Conservation (phyloP, 2,888 invertebrate genomes). For the Crocallis elinguaria region DNA sequence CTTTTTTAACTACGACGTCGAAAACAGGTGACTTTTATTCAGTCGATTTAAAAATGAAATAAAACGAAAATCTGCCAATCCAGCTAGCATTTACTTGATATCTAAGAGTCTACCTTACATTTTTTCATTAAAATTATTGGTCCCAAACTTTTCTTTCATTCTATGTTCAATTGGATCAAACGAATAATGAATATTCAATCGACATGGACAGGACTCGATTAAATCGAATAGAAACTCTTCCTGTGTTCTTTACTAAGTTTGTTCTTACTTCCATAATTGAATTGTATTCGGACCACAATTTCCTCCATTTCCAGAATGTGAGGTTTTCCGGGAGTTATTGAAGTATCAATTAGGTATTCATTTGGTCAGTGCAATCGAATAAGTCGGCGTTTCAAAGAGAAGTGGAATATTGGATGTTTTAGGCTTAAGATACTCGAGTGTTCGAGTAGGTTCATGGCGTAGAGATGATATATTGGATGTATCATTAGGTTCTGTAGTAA, state of each 20-base stretch:
- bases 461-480: no score
- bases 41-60: no score
- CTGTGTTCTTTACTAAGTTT: constrained; percentile 26
- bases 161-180: constrained; percentile 17
- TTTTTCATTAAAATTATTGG: constrained; percentile 20
- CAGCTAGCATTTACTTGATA: no score
- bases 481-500: no score
- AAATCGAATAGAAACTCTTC: constrained; percentile 35
- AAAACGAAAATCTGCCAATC: no score
- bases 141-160: constrained; percentile 11
- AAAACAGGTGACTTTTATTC: no score
- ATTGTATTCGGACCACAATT: constrained; percentile 26
- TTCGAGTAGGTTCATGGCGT: no score
- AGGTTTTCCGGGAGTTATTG: constrained; percentile 2
- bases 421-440: no score
- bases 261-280: constrained; percentile 31
- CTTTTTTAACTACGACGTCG: not conserved
- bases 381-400: not conserved
- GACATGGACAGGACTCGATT: constrained; percentile 30
- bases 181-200: constrained; percentile 41
- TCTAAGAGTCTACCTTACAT: no score
- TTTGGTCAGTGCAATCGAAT: constrained; percentile 2
- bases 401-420: no score
- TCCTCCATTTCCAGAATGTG: constrained; percentile 12
- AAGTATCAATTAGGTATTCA: constrained; percentile 22